Evolutionary conservation across 2,888 invertebrate species (phyloP), one percentile per base, ranked within the genome.

Genomic region (Ariolimax columbianus): DNA sequence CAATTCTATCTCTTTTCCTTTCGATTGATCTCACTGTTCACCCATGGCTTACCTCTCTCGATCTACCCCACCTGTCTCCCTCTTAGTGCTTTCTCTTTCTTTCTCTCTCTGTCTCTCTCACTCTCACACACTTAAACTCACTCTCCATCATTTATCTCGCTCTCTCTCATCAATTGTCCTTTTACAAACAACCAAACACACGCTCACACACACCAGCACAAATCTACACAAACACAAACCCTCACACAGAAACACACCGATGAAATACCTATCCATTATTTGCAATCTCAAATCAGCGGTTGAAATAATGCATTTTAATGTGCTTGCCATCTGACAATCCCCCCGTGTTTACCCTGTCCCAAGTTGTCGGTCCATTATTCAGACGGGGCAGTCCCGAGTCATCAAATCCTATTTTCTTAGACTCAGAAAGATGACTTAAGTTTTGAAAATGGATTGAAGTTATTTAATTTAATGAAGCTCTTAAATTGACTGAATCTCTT

Each of bases 11-110:
- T n/a, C n/a, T n/a, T n/a, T n/a, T n/a, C n/a, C n/a, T n/a, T n/a
- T n/a, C n/a, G n/a, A n/a, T n/a, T n/a, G n/a, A n/a, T n/a, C n/a
- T n/a, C n/a, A n/a, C n/a, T n/a, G n/a, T n/a, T n/a, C n/a, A n/a
- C n/a, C n/a, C n/a, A n/a, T n/a, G n/a, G n/a, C n/a, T 19, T 55
- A 19, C 30, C 77, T 77, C 36, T 77, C 77, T 77, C 55, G 17
- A n/a, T 77, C 55, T 77, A 51, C 51, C 72, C 40, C 40, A 11
- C 72, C 26, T 23, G 4, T 40, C 26, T 40, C 26, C 72, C 26
- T 40, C 26, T 40, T 72, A 38, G 9, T 26, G 9, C 72, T 72
- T 40, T 40, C 72, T 72, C 40, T 72, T n/a, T 72, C 72, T 72
- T 2, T 36, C 38, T 72, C 38, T 38, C 26, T 40, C 26, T 23